phyloP scores from a whole-genome alignment of 2,888 invertebrate species.

The Callimorpha dominula region DNA sequence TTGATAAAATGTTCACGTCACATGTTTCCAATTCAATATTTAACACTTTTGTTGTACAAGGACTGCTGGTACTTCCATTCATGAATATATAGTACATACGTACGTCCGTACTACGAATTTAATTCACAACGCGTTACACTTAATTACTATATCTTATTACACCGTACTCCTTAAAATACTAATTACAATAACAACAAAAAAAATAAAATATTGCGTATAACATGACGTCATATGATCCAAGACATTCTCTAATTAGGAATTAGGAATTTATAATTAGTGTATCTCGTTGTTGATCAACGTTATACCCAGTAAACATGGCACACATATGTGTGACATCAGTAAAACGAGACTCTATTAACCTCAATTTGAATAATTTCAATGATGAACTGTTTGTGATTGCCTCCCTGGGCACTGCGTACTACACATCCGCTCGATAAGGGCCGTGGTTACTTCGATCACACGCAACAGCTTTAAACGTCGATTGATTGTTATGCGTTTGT shows the following conservation, averaged over 20 bases:
- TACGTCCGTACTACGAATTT: constrained; percentile 15
- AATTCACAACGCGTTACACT: constrained; percentile 19
- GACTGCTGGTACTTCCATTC: constrained; percentile 51
- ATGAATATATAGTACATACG: constrained; percentile 37
- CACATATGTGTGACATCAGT: constrained; percentile 84
- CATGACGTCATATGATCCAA: constrained; percentile 57
- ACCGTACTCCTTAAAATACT: constrained; percentile 18
- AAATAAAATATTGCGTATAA: constrained; percentile 55
- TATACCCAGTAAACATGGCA: constrained; percentile 78
- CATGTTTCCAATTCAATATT: constrained; percentile 64
- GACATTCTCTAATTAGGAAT: constrained; percentile 67
- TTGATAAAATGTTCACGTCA: constrained; percentile 73
- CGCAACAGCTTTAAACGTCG: constrained; percentile 60
- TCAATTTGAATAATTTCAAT: constrained; percentile 83
- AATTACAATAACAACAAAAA: constrained; percentile 27
- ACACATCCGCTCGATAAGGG: constrained; percentile 80
- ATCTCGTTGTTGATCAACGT: constrained; percentile 77
- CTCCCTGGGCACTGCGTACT: constrained; percentile 72
- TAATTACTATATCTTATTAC: constrained; percentile 21
- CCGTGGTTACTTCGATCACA: constrained; percentile 66
- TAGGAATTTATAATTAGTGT: constrained; percentile 67
- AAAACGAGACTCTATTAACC: constrained; percentile 83
- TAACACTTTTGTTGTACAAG: constrained; percentile 56
- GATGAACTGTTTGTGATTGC: constrained; percentile 79
- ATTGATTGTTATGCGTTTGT: constrained; percentile 21